These are phyloP conservation scores for Glossophaga mutica DNA, from an alignment of 2,797 vertebrate genomes.

Conservation along the genomic window DNA sequence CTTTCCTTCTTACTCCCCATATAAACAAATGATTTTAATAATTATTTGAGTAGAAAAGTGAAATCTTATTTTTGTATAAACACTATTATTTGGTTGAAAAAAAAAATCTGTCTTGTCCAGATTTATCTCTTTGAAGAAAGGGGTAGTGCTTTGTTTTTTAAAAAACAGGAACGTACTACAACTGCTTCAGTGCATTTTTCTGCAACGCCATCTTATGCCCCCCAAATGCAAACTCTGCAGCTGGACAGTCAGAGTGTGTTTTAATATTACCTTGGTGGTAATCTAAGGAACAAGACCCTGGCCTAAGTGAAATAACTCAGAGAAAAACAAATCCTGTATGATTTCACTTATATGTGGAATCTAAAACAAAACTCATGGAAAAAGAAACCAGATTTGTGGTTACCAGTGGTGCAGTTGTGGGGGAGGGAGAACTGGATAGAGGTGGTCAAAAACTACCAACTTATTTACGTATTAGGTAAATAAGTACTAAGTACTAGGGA, in stretches of 20 bases:
- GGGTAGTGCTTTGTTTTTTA: not conserved
- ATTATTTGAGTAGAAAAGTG: not conserved
- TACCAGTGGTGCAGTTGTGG: not conserved
- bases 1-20: not conserved
- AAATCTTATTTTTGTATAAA: not conserved
- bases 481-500: not conserved
- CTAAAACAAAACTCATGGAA: not conserved
- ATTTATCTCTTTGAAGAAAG: not conserved
- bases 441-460: not conserved
- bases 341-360: not conserved
- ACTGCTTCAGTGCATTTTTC: not conserved
- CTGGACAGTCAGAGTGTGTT: not conserved
- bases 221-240: not conserved
- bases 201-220: not conserved
- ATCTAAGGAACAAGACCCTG: not conserved
- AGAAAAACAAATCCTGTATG: not conserved
- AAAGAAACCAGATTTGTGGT: not conserved
- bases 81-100: not conserved
- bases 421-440: not conserved
- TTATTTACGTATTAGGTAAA: not conserved
- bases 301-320: not conserved
- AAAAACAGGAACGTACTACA: not conserved
- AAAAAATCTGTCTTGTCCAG: not conserved
- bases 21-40: not conserved
- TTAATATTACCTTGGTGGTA: not conserved